Percentiles rank a stretch among this genome's conserved stretches.
Evolutionary conservation across 2,888 invertebrate genomes (phyloP).

Genomic region (Erebia aethiops): DNA sequence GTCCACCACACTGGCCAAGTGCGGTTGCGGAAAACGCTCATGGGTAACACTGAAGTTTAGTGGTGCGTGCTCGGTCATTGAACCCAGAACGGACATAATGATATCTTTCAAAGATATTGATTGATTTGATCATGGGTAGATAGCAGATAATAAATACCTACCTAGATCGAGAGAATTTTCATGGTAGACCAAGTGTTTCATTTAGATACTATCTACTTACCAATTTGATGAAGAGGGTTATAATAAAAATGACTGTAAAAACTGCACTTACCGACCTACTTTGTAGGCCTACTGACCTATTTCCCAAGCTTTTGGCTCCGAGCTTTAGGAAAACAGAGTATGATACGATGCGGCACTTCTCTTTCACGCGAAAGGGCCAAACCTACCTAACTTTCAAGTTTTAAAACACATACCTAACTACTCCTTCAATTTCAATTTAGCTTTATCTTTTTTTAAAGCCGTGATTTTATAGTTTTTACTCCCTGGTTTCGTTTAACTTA

Average conservation of each 20-base stretch:
- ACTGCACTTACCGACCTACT: background rate
- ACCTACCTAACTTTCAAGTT: background rate
- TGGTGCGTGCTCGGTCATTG: too few species aligned
- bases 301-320: constrained; percentile 18
- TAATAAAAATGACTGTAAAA: constrained; percentile 15
- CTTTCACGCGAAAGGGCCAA: constrained; percentile 16
- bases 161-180: background rate
- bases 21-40: too few species aligned
- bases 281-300: constrained; percentile 27
- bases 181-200: too few species aligned
- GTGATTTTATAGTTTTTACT: too few species aligned
- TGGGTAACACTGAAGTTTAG: too few species aligned
- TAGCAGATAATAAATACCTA: too few species aligned
- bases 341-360: constrained; percentile 23
- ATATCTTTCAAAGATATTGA: too few species aligned
- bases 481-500: too few species aligned
- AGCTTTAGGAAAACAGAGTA: constrained; percentile 21
- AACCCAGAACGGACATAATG: too few species aligned
- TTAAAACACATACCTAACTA: background rate
- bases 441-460: background rate
- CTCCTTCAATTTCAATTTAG: constrained; percentile 9
- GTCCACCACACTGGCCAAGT: too few species aligned
- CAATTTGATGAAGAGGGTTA: background rate
- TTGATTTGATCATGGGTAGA: too few species aligned
- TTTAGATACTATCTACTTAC: too few species aligned